Conservation (phyloP, 2,113 vertebrate species). For the Phalacrocorax pelagicus region DNA sequence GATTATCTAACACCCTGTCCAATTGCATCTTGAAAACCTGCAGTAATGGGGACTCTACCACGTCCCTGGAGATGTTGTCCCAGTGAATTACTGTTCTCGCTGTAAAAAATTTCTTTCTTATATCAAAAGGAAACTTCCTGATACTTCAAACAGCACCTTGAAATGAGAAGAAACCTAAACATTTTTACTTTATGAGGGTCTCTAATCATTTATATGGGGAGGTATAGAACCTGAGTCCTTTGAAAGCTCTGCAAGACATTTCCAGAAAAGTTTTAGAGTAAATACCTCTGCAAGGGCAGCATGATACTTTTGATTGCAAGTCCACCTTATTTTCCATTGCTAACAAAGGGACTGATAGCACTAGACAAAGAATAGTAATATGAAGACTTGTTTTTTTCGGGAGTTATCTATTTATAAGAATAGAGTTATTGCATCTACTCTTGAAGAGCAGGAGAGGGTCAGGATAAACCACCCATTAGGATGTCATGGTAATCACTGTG, state of each 20-base stretch:
- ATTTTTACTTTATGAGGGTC: neutral
- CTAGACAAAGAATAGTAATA: neutral
- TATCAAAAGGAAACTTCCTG: neutral
- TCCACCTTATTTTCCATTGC: neutral
- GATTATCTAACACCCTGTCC: neutral
- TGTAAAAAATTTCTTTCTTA: neutral
- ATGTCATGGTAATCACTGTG: neutral
- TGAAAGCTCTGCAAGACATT: neutral
- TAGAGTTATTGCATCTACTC: neutral
- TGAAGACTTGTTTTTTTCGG: neutral
- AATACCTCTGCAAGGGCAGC: neutral
- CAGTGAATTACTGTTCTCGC: neutral
- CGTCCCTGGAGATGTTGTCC: rapidly evolving
- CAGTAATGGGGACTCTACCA: neutral
- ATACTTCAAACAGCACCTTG: neutral
- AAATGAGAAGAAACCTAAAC: neutral
- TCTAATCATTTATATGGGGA: neutral
- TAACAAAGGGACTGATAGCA: neutral
- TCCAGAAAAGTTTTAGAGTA: neutral
- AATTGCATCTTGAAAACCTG: rapidly evolving
- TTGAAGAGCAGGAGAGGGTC: neutral
- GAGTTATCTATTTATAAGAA: neutral
- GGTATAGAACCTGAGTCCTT: neutral
- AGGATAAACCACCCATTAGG: neutral
- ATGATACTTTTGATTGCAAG: neutral